Evolutionary conservation across 2,888 invertebrate genomes (phyloP).

Genomic region (Helobdella robusta): DNA sequence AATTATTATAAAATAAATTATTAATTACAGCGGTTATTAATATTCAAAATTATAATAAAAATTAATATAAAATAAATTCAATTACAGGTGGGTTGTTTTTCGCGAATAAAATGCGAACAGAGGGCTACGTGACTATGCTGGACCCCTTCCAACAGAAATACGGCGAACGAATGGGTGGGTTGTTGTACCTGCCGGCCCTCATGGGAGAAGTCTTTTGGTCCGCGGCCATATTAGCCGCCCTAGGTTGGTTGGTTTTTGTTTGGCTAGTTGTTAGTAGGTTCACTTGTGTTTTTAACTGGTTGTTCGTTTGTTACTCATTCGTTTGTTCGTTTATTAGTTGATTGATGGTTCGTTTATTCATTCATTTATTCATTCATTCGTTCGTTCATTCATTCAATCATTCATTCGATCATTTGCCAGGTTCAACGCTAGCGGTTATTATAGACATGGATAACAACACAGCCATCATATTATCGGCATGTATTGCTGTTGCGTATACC

Average conservation of each 20-base stretch:
- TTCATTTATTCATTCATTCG: no score
- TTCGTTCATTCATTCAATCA: not conserved
- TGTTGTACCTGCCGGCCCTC: conserved; percentile 87
- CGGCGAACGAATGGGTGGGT: conserved; percentile 91
- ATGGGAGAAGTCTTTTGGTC: conserved; percentile 99
- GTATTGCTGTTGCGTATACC: conserved; percentile 93
- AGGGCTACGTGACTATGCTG: conserved; percentile 96
- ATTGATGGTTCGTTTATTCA: no score
- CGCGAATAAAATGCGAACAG: conserved; percentile 91
- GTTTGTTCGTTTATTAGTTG: no score
- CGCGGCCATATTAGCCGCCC: conserved; percentile 87
- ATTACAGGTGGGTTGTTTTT: conserved; percentile 83
- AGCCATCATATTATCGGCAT: conserved; percentile 82
- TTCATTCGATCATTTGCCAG: conserved; percentile 50
- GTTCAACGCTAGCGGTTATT: conserved; percentile 90
- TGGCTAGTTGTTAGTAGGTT: not conserved
- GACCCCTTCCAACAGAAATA: conserved; percentile 94
- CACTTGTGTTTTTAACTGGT: no score
- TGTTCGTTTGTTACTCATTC: no score
- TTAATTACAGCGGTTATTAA: no score
- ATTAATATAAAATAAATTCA: no score
- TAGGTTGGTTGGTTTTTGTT: conserved; percentile 58
- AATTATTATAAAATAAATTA: no score
- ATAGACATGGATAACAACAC: conserved; percentile 86
- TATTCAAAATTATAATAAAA: no score